A percentile compares a stretch with the other conserved stretches of the same genome.
Evolutionary conservation across 2,797 vertebrate genomes (phyloP).

Genomic region (Eospalax fontanierii): DNA sequence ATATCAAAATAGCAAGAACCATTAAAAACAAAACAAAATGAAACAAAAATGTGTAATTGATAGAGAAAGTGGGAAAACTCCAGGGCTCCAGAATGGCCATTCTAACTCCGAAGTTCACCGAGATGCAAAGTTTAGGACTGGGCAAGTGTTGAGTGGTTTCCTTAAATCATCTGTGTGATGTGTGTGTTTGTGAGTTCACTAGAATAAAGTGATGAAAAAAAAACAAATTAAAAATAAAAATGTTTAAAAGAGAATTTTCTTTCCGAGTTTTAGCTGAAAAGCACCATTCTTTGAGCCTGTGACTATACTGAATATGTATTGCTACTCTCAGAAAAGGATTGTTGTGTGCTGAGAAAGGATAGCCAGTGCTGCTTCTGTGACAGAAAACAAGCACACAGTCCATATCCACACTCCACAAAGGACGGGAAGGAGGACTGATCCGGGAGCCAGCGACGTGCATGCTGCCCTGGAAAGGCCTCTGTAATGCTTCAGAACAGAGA

Average conservation of each 20-base stretch:
- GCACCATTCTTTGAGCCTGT: neutral
- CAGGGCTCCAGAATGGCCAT: neutral
- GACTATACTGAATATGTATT: neutral
- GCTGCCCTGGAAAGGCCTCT: neutral
- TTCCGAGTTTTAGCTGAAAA: conserved; percentile 40
- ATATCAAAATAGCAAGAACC: neutral
- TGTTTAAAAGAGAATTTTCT: neutral
- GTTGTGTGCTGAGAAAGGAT: neutral
- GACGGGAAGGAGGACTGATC: neutral
- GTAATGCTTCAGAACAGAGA: neutral
- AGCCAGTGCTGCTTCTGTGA: neutral
- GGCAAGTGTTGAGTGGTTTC: too few species aligned
- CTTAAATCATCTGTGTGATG: neutral
- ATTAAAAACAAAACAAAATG: neutral
- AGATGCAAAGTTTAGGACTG: neutral
- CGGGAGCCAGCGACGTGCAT: too few species aligned
- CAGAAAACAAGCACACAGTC: neutral
- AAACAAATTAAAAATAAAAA: neutral
- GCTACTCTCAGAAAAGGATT: neutral
- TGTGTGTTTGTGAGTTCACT: neutral
- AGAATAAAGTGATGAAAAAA: neutral
- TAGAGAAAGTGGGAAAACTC: neutral
- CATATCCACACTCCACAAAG: neutral
- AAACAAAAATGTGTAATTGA: neutral
- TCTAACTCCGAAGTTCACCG: neutral